A percentile compares a stretch with the other conserved stretches of the same genome.
These are phyloP conservation scores for Yponomeuta plumbellus DNA, from an alignment of 2,888 invertebrate species.

Conservation along the genomic window DNA sequence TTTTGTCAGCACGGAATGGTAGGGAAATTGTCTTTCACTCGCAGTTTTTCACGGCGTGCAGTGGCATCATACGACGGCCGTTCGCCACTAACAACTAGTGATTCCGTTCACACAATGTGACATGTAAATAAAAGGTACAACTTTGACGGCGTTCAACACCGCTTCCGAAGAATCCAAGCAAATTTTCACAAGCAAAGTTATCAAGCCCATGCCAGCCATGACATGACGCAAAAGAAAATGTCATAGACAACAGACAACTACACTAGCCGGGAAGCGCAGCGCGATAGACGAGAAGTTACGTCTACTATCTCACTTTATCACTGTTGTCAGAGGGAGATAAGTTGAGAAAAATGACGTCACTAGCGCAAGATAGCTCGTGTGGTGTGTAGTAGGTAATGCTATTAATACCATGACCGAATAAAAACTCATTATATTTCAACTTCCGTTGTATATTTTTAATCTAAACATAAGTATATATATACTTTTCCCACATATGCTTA, in stretches of 20 bases:
- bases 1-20: slow-evolving; percentile 38
- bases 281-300: no score
- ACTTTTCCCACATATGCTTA: no score
- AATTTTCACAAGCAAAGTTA: slow-evolving; percentile 66
- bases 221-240: slow-evolving; percentile 38
- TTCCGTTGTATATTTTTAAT: no score
- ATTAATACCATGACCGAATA: no score
- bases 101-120: slow-evolving; percentile 27
- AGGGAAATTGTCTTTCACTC: slow-evolving; percentile 1
- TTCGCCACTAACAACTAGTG: not conserved
- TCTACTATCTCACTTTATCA: no score
- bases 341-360: no score
- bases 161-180: slow-evolving; percentile 54
- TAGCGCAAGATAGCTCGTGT: no score
- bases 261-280: not conserved
- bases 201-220: slow-evolving; percentile 66
- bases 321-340: no score
- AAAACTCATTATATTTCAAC: no score
- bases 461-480: no score
- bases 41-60: not conserved
- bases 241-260: slow-evolving; percentile 19
- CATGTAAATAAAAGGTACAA: slow-evolving; percentile 26
- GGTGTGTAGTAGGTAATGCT: no score
- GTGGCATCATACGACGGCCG: not conserved
- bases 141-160: slow-evolving; percentile 13